Evolutionary conservation across 1,140 invertebrate genomes (phyloP), one percentile per base, ranked within the genome.

Genomic region (Euwallacea fornicatus): DNA sequence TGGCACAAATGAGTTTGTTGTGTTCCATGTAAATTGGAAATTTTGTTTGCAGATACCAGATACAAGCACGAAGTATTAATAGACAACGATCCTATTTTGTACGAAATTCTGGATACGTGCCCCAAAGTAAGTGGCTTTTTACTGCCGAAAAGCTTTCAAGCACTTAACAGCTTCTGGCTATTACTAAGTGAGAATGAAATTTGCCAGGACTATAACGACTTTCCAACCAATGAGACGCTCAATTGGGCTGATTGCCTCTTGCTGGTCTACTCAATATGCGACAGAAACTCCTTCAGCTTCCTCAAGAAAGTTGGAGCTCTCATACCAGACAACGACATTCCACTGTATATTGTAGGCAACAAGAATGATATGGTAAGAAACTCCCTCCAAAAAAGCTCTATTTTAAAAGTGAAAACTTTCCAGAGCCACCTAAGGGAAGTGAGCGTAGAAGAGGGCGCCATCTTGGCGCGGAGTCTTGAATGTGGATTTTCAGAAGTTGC

Each of bases 101-200:
- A 95, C 79, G 95, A 97, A 83, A 94, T 97, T 76, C 83, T 96
- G 66, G 95, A 97, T 81, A 94, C 94, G 16, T 97, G 94, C 81
- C 93, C 91, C 33, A 93, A 93, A 87, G 93, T 94, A 86, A 86
- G 74, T 78, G 15, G 46, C 47, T 33, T 33, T 33, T 33, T 33
- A 21, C 10, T 65, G 13, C 15, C 11, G 8, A 54, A 69, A 70
- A 15, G 65, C 56, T 67, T 43, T 60, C 58, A 60, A 8, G 16
- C 54, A 50, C 13, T 56, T 16, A 56, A 33, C 21, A 33, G 21
- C 16, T 11, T 56, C 55, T 3, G 16, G 55, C 9, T 13, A 9
- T 33, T 42, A 43, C 58, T 41, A 11, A 60, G 13, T 50, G 46
- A 65, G 3, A 54, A 33, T 42, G 21, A 33, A 33, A 33, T 13